Evolutionary conservation across 2,113 vertebrate species (phyloP).

Genomic region (Agelaius phoeniceus): DNA sequence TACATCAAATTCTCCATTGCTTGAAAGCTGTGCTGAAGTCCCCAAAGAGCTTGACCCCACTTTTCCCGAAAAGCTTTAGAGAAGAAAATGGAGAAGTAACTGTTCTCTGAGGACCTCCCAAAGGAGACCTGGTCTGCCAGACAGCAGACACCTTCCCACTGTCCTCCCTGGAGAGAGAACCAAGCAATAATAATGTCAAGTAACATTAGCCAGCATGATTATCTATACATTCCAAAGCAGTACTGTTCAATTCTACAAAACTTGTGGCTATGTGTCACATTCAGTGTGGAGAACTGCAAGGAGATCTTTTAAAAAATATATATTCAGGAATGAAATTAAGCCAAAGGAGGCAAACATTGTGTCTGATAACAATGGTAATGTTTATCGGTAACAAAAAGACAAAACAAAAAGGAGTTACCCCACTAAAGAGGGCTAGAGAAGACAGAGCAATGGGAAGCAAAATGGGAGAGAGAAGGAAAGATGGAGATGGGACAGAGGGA

Average conservation of each 20-base stretch:
- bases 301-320: neutral
- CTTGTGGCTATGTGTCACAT: neutral
- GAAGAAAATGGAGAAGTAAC: neutral
- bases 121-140: neutral
- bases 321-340: fast-evolving
- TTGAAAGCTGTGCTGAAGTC: neutral
- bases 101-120: neutral
- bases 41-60: neutral
- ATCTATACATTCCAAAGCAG: neutral
- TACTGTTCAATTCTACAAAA: neutral
- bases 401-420: neutral
- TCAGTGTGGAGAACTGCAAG: neutral
- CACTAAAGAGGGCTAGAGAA: neutral
- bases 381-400: fast-evolving
- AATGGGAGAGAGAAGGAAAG: neutral
- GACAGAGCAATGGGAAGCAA: neutral
- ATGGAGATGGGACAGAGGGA: neutral
- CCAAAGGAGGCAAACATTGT: neutral
- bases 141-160: neutral
- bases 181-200: neutral
- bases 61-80: neutral
- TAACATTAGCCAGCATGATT: neutral
- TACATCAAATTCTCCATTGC: neutral
- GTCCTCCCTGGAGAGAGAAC: neutral
- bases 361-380: neutral